A percentile compares a stretch with the other conserved stretches of the same genome.
phyloP scores from a whole-genome alignment of 2,888 invertebrate species.

The Napeogenes sylphis region DNA sequence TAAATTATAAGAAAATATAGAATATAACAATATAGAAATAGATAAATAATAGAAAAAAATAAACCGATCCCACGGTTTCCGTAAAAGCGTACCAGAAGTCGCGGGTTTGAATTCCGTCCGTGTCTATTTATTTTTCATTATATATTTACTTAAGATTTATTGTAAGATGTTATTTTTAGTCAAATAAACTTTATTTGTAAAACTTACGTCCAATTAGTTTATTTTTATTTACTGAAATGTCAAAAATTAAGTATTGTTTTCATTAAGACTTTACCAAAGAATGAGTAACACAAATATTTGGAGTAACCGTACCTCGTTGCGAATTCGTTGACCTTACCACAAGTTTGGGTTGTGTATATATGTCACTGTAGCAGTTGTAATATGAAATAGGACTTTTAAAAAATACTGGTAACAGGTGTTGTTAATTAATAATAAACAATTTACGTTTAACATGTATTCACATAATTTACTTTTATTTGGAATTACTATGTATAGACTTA shows the following conservation, averaged over 20 bases:
- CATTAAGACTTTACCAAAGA: slow-evolving; percentile 33
- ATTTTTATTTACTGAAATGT: too few relatives aligned
- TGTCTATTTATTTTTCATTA: too few relatives aligned
- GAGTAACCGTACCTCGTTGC: slow-evolving; percentile 48
- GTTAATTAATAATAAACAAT: neutral
- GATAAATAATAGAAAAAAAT: too few relatives aligned
- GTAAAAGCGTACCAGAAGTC: too few relatives aligned
- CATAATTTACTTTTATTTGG: neutral
- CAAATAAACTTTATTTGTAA: too few relatives aligned
- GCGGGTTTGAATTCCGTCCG: too few relatives aligned
- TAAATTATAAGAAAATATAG: too few relatives aligned
- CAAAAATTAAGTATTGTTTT: neutral
- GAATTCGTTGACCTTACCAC: slow-evolving; percentile 58
- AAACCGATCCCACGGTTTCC: too few relatives aligned
- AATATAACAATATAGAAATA: too few relatives aligned
- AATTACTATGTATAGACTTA: neutral
- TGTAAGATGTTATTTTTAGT: too few relatives aligned
- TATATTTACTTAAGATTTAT: too few relatives aligned
- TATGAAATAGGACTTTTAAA: slow-evolving; percentile 5
- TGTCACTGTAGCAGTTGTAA: slow-evolving; percentile 3
- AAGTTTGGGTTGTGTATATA: slow-evolving; percentile 39
- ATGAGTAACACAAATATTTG: slow-evolving; percentile 48
- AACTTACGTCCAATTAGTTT: too few relatives aligned
- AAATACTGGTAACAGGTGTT: neutral
- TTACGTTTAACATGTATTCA: neutral